These are phyloP conservation scores for Anser brachyrhynchus DNA, from an alignment of 2,113 vertebrate genomes.

Conservation along the genomic window DNA sequence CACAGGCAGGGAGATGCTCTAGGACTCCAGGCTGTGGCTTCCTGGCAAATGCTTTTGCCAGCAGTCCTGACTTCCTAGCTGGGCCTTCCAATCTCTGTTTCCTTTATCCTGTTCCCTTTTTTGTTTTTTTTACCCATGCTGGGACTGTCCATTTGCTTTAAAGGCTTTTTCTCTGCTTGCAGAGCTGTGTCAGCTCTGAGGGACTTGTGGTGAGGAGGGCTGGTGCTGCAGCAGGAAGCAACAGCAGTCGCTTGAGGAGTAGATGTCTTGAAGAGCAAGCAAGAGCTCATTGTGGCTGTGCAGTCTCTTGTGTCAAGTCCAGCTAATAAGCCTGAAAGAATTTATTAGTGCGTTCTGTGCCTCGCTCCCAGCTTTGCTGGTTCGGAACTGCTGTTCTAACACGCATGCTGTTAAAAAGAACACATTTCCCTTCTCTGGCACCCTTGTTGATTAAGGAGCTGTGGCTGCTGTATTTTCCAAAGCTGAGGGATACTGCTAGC, in stretches of 20 bases:
- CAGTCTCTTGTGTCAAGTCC: background rate
- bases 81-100: background rate
- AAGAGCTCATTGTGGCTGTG: background rate
- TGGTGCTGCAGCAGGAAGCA: background rate
- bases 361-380: background rate
- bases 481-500: background rate
- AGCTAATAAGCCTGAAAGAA: background rate
- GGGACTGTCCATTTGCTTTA: accelerated
- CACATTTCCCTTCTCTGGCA: background rate
- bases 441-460: background rate
- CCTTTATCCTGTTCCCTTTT: background rate
- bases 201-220: background rate
- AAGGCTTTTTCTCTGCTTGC: background rate
- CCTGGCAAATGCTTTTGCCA: background rate
- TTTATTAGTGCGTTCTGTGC: background rate
- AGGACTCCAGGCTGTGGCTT: background rate
- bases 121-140: accelerated
- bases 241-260: background rate
- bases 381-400: background rate
- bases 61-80: background rate
- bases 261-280: background rate
- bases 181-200: background rate
- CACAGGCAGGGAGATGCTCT: background rate
- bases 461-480: background rate
- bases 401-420: background rate